phyloP scores from a whole-genome alignment of 2,113 vertebrate species.

The Melanostigma gelatinosum region DNA sequence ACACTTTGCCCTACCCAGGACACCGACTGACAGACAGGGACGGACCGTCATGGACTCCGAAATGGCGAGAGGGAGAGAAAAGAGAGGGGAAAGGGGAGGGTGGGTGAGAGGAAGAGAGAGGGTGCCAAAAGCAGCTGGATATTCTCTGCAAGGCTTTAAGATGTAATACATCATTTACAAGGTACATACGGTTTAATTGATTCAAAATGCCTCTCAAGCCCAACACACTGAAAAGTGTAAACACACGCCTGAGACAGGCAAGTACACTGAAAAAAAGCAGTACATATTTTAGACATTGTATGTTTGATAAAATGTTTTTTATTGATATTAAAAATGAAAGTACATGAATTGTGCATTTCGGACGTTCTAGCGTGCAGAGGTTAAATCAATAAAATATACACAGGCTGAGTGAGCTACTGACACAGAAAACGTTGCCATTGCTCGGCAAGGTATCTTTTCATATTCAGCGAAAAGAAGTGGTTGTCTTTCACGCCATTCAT shows the following conservation, averaged over 20 bases:
- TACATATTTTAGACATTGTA: conserved; percentile 49
- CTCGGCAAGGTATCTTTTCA: conserved; percentile 79
- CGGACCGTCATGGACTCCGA: neutral
- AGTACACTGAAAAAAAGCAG: conserved; percentile 39
- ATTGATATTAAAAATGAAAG: conserved; percentile 89
- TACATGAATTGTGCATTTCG: conserved; percentile 89
- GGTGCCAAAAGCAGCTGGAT: conserved; percentile 72
- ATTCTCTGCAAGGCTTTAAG: conserved; percentile 60
- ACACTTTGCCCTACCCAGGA: conserved; percentile 39
- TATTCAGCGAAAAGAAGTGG: conserved; percentile 78
- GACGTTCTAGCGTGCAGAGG: conserved; percentile 87
- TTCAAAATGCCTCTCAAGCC: conserved; percentile 37
- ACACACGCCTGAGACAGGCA: conserved; percentile 19
- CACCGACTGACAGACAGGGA: conserved; percentile 39
- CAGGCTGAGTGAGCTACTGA: conserved; percentile 83
- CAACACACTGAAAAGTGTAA: conserved; percentile 1
- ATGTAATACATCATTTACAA: conserved; percentile 76
- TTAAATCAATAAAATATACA: conserved; percentile 87
- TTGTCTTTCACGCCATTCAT: conserved; percentile 78
- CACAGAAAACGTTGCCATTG: conserved; percentile 75
- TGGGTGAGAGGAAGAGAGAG: conserved; percentile 35
- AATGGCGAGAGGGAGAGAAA: conserved; percentile 3
- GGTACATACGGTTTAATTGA: conserved; percentile 60
- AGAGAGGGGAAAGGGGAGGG: conserved; percentile 6
- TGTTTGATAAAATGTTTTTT: conserved; percentile 87